phyloP scores from a whole-genome alignment of 2,113 vertebrate genomes.

The Balaeniceps rex region DNA sequence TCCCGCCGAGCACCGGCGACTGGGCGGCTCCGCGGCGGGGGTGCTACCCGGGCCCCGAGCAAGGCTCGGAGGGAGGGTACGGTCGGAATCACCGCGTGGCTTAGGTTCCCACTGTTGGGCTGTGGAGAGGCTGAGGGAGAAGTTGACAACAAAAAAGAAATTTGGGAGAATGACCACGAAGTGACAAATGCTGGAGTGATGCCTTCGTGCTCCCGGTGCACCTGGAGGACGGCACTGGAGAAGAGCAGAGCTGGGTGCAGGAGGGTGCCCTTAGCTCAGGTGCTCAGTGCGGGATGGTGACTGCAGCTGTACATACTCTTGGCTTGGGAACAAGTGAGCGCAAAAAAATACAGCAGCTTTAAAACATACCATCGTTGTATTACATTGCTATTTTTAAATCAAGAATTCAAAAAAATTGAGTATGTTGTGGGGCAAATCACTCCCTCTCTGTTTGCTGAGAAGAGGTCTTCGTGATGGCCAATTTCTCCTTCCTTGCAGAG shows the following conservation, averaged over 20 bases:
- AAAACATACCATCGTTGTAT: background rate
- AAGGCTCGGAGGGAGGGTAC: background rate
- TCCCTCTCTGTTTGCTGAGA: background rate
- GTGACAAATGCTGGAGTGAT: accelerated
- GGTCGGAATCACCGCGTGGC: background rate
- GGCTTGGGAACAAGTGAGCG: no score
- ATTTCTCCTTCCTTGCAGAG: background rate
- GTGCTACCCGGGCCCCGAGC: no score
- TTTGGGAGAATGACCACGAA: accelerated
- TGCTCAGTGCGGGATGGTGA: accelerated
- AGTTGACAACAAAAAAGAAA: accelerated
- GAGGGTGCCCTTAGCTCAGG: background rate
- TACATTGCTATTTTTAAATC: accelerated
- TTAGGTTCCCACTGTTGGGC: background rate
- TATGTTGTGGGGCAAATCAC: no score
- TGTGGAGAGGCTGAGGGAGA: background rate
- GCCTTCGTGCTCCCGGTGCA: background rate
- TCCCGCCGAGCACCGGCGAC: no score
- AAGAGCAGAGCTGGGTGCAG: background rate
- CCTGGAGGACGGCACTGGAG: no score
- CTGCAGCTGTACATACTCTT: background rate
- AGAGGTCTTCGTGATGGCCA: accelerated
- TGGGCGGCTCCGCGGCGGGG: no score
- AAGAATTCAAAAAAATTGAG: accelerated
- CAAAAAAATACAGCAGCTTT: background rate